A percentile compares a stretch with the other conserved stretches of the same genome.
phyloP scores from a whole-genome alignment of 2,888 invertebrate genomes.

The Galerucella calmariensis region DNA sequence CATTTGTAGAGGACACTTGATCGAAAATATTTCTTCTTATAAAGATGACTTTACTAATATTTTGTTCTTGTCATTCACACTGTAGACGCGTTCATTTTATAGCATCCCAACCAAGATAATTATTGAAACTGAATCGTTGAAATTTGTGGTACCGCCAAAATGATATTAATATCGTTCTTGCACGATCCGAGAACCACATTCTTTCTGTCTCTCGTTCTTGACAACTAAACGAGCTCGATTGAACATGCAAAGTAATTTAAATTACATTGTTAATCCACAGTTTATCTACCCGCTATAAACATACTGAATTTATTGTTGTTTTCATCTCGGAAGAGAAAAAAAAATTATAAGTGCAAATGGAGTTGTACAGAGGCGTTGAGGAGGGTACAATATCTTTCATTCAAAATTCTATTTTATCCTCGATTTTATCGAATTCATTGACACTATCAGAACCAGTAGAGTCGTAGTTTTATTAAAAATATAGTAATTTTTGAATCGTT shows the following conservation, averaged over 20 bases:
- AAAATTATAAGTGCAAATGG: neutral
- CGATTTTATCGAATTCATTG: too few relatives aligned
- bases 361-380: conserved; percentile 1
- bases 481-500: too few relatives aligned
- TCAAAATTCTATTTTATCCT: neutral
- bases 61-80: too few relatives aligned
- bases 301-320: neutral
- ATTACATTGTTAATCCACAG: neutral
- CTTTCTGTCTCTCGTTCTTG: neutral
- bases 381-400: neutral
- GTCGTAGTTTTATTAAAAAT: too few relatives aligned
- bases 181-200: conserved; percentile 1
- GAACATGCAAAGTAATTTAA: conserved; percentile 5
- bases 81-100: too few relatives aligned
- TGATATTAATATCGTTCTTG: neutral
- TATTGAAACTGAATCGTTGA: neutral
- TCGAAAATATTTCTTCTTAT: too few relatives aligned
- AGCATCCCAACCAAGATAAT: neutral
- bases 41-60: too few relatives aligned
- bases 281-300: neutral
- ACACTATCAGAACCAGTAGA: too few relatives aligned
- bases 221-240: conserved; percentile 2
- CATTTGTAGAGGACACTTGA: too few relatives aligned
- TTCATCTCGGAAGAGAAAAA: neutral
- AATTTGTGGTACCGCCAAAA: neutral